Evolutionary conservation across 2,797 vertebrate genomes (phyloP), one percentile per base, ranked within the genome.

Genomic region (Odontamblyopus lacepedii): DNA sequence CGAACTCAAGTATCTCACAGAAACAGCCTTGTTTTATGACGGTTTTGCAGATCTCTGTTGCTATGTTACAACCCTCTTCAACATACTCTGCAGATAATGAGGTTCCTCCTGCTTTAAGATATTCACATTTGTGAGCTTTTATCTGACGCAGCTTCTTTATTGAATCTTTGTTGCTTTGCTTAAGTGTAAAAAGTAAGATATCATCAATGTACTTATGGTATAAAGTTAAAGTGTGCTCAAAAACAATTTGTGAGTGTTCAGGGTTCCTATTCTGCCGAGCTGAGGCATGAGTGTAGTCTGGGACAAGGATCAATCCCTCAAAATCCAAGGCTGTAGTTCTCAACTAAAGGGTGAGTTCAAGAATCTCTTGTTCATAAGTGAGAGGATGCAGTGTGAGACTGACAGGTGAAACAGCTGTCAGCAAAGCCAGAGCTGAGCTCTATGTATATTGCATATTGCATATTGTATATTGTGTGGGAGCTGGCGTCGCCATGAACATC

Each of bases 11-110:
- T 9, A n/a, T 19, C 8, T 38, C 16, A 26, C 32, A 23, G 23
- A 50, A 65, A 48, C 63, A 65, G 44, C 19, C 32, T 41, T 63
- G 30, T 38, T 63, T 63, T 26, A 64, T 63, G 5, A n/a, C 51
- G 26, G 30, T 66, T 48, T 51, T 66, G 44, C 44, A 51, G 23
- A 51, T 50, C 38, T 44, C 63, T 50, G 63, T 66, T 66, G 63
- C 44, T 66, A 51, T 11, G 63, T 18, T 50, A 66, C 63, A 66
- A 66, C 15, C 44, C 26, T 27, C 44, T 66, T 44, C 50, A 18
- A 51, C 63, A 15, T 66, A 66, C 63, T 66, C 41, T 16, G 23
- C 51, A 4, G 6, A 65, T 50, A 50, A 50, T 26, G 63, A 50
- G 41, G 23, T 9, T 51, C 23, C 44, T 66, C 41, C 44, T 11